A percentile compares a stretch with the other conserved stretches of the same genome.
Evolutionary conservation across 1,140 invertebrate genomes (phyloP).

Genomic region (Zaprionus lachaisei): DNA sequence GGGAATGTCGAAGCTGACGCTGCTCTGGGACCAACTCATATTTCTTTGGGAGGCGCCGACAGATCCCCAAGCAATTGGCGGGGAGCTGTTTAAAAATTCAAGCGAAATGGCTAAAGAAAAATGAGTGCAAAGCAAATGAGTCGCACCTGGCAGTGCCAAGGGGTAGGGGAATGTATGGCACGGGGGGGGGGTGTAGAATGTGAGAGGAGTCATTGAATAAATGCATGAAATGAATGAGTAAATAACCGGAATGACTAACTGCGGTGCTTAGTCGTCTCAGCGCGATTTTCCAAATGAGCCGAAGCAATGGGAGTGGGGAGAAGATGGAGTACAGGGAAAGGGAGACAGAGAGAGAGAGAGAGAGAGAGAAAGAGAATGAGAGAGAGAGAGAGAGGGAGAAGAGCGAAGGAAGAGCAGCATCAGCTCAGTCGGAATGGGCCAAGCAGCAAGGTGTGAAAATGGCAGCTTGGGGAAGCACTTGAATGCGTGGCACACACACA

Average conservation of each 20-base stretch:
- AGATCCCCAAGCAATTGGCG: conserved; percentile 64
- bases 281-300: conserved; percentile 35
- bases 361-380: background rate
- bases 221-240: conserved; percentile 80
- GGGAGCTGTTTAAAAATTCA: conserved; percentile 67
- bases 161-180: background rate
- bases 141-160: conserved; percentile 50
- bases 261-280: conserved; percentile 56
- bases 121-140: conserved; percentile 69
- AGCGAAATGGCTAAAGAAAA: conserved; percentile 49
- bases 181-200: too few species aligned
- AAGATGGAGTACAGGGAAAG: background rate
- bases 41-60: conserved; percentile 65
- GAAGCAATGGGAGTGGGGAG: background rate
- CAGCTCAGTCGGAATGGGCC: conserved; percentile 4
- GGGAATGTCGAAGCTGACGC: background rate
- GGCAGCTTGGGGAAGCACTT: conserved; percentile 37
- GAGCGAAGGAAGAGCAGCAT: background rate
- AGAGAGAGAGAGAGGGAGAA: background rate
- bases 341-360: background rate
- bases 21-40: conserved; percentile 44
- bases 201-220: conserved; percentile 65
- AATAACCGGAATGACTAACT: conserved; percentile 77
- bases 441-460: conserved; percentile 44
- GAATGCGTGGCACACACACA: conserved; percentile 19